Base-by-base conservation (phyloP, 37 sponge, comb jelly and placozoan species). In the Agelas oroides region DNA sequence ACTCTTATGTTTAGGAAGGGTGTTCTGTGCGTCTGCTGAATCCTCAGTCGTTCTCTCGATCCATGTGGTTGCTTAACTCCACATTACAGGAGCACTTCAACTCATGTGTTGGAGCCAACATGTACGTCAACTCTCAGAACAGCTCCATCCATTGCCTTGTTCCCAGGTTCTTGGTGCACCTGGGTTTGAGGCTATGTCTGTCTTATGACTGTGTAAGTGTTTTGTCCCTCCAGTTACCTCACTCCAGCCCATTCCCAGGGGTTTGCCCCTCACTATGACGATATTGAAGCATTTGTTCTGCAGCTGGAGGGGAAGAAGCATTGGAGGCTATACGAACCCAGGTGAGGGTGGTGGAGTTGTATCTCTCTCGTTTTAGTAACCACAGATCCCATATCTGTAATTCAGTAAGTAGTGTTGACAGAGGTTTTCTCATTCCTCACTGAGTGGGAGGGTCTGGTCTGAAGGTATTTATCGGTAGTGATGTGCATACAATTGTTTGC, bases 231-330 rank as follows among this genome's bases (percentile, higher is more conserved):
- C 61, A 94, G 95, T 15, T 98, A 98, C 73, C 78, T 98, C 71
- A 98, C 99, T 73, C 99, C 99, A 1, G 86, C 97, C 52, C 88
- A 86, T 23, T 76, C 95, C 18, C 99, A 98, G 61, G 99, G 99
- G 61, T 98, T 98, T 92, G 97, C 99, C 17, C 99, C 99, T 24
- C 99, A 98, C 73, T 98, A 92, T 84, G 99, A 98, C 76, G 99
- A 98, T 83, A 98, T 98, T 61, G 99, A 98, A 64, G 99, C 99
- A n/a, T 98, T 98, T 89, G 88, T 96, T 17, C 55, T 98, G 56
- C 99, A 98, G 69, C 74, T 98, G 63, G 99, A 98, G 75, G 99
- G 99, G 8, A 96, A 90, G 86, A 98, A 98, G 67, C 78, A 81
- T 30, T 98, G 99, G 99, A 85, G 81, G 70, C 71, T 98, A 34